Percentiles rank a stretch among this genome's conserved stretches.
phyloP scores from a whole-genome alignment of 2,888 invertebrate species.

The Lasioglossum calceatum region DNA sequence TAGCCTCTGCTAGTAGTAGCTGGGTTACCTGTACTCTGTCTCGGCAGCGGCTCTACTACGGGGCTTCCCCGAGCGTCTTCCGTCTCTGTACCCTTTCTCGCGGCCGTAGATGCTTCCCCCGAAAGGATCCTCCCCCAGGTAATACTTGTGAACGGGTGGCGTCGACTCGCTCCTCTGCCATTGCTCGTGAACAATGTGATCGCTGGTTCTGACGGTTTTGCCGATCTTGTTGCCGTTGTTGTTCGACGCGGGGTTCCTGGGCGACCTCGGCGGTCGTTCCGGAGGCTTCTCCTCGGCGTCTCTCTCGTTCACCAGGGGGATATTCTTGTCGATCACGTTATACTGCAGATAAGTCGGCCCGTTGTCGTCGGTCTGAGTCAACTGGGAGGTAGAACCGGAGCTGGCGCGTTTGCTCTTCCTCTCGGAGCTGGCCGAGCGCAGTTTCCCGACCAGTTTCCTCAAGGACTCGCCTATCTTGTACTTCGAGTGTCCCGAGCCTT shows the following conservation, averaged over 20 bases:
- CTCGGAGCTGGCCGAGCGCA: slow-evolving; percentile 90
- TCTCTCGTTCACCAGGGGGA: slow-evolving; percentile 79
- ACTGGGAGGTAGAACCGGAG: slow-evolving; percentile 76
- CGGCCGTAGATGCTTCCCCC: slow-evolving; percentile 93
- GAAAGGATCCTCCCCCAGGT: slow-evolving; percentile 94
- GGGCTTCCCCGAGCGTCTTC: slow-evolving; percentile 71
- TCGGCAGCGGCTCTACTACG: slow-evolving; percentile 64
- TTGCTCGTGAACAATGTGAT: slow-evolving; percentile 65
- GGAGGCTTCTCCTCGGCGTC: slow-evolving; percentile 82
- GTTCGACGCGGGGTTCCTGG: slow-evolving; percentile 57
- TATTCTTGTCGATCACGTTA: slow-evolving; percentile 86
- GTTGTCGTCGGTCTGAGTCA: slow-evolving; percentile 81
- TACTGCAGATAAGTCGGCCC: slow-evolving; percentile 86
- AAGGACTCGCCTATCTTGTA: slow-evolving; percentile 91
- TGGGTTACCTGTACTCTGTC: slow-evolving; percentile 74
- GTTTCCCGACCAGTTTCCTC: slow-evolving; percentile 92
- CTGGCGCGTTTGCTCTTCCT: slow-evolving; percentile 86
- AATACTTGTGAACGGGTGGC: slow-evolving; percentile 91
- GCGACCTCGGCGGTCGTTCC: slow-evolving; percentile 76
- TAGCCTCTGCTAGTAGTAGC: slow-evolving; percentile 13
- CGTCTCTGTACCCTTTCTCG: slow-evolving; percentile 91
- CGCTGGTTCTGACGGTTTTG: slow-evolving; percentile 74
- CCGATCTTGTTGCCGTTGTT: slow-evolving; percentile 23
- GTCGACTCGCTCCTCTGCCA: slow-evolving; percentile 78
- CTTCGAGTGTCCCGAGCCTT: slow-evolving; percentile 77